Evolutionary conservation across 2,797 vertebrate genomes (phyloP), one percentile per base, ranked within the genome.

Genomic region (Thaleichthys pacificus): DNA sequence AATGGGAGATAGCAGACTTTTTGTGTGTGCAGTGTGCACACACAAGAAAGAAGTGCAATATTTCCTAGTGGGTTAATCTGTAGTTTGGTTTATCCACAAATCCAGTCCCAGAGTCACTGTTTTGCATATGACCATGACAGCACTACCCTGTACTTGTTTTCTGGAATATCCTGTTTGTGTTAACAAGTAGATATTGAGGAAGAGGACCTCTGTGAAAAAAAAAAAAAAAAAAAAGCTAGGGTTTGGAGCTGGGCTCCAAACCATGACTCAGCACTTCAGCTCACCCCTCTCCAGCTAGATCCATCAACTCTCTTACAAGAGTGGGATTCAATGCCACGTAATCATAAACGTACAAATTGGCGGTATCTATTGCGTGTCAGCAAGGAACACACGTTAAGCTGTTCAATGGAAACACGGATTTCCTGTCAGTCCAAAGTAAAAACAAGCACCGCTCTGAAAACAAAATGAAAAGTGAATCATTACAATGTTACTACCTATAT

Each of bases 1-100:
- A 60, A 64, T 35, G 19, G 51, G 61, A 54, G 61, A 26, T 51
- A 28, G 63, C n/a, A 58, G 71, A 63, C 19, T 60, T 14, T 51
- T 0, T 56, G 9, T 17, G 12, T 56, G n/a, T 1, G 24, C 24
- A 24, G 58, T 56, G n/a, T 14, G 62, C 38, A 15, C 28, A 24
- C 57, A 24, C 57, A 21, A 60, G n/a, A 60, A 60, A 21, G n/a
- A 60, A 8, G 7, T 42, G 1, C 8, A 60, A 21, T 24, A 3
- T n/a, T 24, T 24, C 21, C n/a, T 9, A 11, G 32, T n/a, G 19
- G n/a, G 62, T 64, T 35, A 15, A 64, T 5, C 32, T 24, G 4
- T 26, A 51, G 15, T 26, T 5, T 66, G 42, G 42, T 26, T 49
- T 21, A 11, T 26, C 15, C 24, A 26, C 22, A 49, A 62, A 17